phyloP scores from a whole-genome alignment of 2,113 vertebrate genomes.

The Nothocercus nigrocapillus region DNA sequence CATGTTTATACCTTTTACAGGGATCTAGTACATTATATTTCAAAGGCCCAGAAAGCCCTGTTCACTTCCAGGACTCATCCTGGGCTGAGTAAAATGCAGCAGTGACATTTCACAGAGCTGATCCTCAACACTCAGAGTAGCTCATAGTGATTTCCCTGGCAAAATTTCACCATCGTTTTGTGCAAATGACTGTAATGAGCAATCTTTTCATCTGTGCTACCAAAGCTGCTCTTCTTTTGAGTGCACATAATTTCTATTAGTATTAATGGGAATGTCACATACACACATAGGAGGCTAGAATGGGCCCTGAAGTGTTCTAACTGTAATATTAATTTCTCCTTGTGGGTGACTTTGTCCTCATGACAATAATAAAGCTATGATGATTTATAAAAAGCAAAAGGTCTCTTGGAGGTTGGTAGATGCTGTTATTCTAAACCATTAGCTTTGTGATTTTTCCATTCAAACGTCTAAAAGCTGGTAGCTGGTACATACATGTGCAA shows the following conservation, averaged over 20 bases:
- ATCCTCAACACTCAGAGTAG: background rate
- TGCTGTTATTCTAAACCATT: background rate
- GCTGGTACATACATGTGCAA: background rate
- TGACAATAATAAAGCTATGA: background rate
- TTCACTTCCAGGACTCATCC: background rate
- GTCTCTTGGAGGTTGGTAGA: slow-evolving; percentile 14
- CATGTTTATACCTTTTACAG: background rate
- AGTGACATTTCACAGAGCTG: background rate
- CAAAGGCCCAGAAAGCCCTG: background rate
- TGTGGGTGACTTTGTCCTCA: slow-evolving; percentile 4
- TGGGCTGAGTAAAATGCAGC: background rate
- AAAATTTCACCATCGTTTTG: background rate
- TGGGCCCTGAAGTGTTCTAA: slow-evolving; percentile 29
- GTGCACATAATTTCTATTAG: background rate
- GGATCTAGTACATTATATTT: background rate
- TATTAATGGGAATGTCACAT: background rate
- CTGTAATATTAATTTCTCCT: slow-evolving; percentile 27
- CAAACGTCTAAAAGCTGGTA: background rate
- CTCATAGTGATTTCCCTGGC: background rate
- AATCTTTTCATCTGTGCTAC: background rate
- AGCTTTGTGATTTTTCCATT: background rate
- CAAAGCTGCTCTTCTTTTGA: background rate
- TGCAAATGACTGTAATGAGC: background rate
- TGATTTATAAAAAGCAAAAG: slow-evolving; percentile 22
- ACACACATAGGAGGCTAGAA: background rate